Evolutionary conservation across 2,797 vertebrate species (phyloP), one percentile per base, ranked within the genome.

Genomic region (Hemibagrus guttatus): DNA sequence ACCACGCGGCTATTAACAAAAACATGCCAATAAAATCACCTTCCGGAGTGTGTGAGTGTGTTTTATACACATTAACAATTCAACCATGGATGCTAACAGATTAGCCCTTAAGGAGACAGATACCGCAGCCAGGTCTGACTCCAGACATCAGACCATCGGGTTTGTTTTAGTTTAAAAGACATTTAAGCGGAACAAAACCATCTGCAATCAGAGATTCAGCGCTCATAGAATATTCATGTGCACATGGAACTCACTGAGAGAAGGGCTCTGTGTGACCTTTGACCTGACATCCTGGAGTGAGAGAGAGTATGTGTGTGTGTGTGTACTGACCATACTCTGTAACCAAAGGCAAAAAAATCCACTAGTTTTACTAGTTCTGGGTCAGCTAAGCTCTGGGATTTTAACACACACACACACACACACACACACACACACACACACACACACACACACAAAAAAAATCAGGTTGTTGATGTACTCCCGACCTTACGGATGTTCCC

Each of bases 401-500:
- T 12, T 39, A 31, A 76, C 69, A 85, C 72, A 79, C 59, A 66
- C 42, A 85, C 72, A 79, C 56, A 64, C 74, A 85, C 42, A 85
- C 81, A 74, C 85, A 75, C 56, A 31, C 69, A 82, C 81, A 83
- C 54, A 74, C 86, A 49, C 84, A 21, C 42, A 85, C 81, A 74
- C 85, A 75, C 56, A 31, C 69, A 82, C 81, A 83, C 54, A 74
- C 86, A 49, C 84, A 21, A n/a, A n/a, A n/a, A n/a, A n/a, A 69
- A 6, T 12, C 78, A 39, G 17, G 23, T 9, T 46, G 4, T 17
- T 64, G 84, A 16, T 1, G 6, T 49, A 71, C 59, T 21, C 46
- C 96, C 94, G 93, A 99, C 98, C 97, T 99, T 99, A 92, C 97
- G 98, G 86, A 99, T 92, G 66, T 92, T 97, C 93, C 98, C 98